These are phyloP conservation scores for Rattus norvegicus DNA, from an alignment of 2,113 vertebrate genomes.

Conservation along the genomic window GRCr8 NC_086026.1:115222001-115222500, in stretches of 20 bases:
- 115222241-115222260: neutral
- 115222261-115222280: neutral
- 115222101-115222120: neutral
- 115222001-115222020: neutral
- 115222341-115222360: rapidly evolving
- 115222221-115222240: neutral
- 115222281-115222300: rapidly evolving
- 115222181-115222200: neutral
- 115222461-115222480: neutral
- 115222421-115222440: neutral
- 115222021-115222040: neutral
- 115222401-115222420: neutral
- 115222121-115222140: neutral
- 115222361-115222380: neutral
- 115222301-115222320: neutral
- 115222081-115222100: neutral
- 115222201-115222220: neutral
- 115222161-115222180: neutral
- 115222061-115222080: neutral
- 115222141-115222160: neutral
- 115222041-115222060: neutral
- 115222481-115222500: slow-evolving; percentile 14
- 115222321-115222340: neutral
- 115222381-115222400: neutral
- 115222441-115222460: neutral